Base-by-base conservation (phyloP, 2,113 vertebrate genomes). In the Percopsis transmontana region DNA sequence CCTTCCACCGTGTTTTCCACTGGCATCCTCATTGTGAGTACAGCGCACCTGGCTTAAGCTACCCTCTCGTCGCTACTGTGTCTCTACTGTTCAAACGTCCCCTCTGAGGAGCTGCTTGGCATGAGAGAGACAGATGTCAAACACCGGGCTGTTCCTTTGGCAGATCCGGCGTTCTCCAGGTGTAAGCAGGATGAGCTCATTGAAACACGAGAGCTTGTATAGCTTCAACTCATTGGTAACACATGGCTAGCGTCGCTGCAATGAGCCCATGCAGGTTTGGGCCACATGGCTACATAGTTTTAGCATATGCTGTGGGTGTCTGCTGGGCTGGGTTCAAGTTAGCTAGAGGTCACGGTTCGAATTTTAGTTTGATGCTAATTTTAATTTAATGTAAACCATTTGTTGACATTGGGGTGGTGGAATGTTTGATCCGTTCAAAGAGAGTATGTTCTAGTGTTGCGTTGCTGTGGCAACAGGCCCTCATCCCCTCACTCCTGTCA, bases 21-120 rank as follows among this genome's bases (percentile, higher is more conserved):
- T 59, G 96, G 97, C 85, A 98, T 98, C 87, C 94, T 93, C 86
- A 96, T 96, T 94, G 97, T 98, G 90, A 96, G 94, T 81, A 2
- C 21, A 59, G 23, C 40, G 57, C 42, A 55, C 20, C 0, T 13
- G 7, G 7, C 38, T 50, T 15, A 42, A 52, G 18, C 2, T 16
- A 16, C 5, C 5, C 8, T 45, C 42, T 1, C 27, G 8, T 33
- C 27, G 27, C 27, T 7, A 7, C 27, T 33, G 27, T n/a, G n/a
- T n/a, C n/a, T n/a, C n/a, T n/a, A n/a, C 5, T 33, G 27, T 33
- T 33, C 27, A 33, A 33, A 33, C 5, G 27, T 7, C 27, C 27
- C 27, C 27, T 6, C 27, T 5, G 27, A 33, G 27, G 27, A 7
- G 27, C 7, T 7, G 27, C 27, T 33, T 33, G 27, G 4, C 27